Percentiles rank a stretch among this genome's conserved stretches.
These are phyloP conservation scores for Amphiprion clarkii DNA, from an alignment of 2,797 vertebrate species.

Conservation along the genomic window DNA sequence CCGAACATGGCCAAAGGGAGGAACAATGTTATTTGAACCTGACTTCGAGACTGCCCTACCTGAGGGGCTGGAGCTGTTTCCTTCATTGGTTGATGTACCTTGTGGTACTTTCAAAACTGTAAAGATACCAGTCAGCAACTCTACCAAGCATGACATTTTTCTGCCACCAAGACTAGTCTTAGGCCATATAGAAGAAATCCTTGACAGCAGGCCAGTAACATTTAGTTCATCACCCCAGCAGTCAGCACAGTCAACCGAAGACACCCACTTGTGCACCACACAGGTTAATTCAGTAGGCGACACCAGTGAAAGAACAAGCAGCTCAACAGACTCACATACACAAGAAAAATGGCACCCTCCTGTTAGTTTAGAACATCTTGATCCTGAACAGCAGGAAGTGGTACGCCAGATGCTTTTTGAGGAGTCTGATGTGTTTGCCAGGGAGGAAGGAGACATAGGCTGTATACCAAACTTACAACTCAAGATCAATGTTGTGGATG, in stretches of 20 bases:
- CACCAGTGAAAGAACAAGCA: background rate
- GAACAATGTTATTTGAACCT: background rate
- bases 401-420: conserved; percentile 14
- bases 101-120: background rate
- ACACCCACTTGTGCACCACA: background rate
- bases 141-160: conserved; percentile 13
- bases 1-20: background rate
- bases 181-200: conserved; percentile 7
- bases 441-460: background rate
- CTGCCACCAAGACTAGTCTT: background rate
- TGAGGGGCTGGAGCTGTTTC: conserved; percentile 30
- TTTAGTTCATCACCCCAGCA: background rate
- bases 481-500: background rate
- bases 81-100: background rate
- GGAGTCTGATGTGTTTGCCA: conserved; percentile 13
- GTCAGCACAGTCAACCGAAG: no score
- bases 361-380: no score
- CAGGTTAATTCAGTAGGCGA: no score
- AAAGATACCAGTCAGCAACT: conserved; percentile 18
- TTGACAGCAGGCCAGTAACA: background rate
- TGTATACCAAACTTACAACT: conserved; percentile 13
- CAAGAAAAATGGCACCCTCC: conserved; percentile 7
- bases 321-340: no score
- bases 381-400: background rate
- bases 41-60: background rate